phyloP scores from a whole-genome alignment of 2,797 vertebrate species.

The Meda fulgida region DNA sequence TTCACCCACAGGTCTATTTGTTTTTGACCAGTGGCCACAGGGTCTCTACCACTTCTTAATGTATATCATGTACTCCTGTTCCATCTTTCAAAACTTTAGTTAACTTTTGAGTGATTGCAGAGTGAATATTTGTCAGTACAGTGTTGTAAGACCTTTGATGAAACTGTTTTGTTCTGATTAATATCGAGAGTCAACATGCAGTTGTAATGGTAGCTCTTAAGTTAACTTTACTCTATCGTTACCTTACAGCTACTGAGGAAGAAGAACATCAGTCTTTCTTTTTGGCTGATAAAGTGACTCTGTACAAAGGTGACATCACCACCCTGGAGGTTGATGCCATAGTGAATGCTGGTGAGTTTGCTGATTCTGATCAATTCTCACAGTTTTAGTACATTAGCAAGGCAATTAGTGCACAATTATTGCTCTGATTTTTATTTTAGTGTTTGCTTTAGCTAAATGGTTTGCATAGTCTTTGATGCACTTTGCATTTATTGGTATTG shows the following conservation, averaged over 20 bases:
- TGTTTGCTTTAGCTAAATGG: too few species aligned
- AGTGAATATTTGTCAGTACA: not conserved
- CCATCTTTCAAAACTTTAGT: not conserved
- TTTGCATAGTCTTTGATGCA: not conserved
- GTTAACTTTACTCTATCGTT: not conserved
- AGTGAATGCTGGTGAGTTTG: slow-evolving; percentile 94
- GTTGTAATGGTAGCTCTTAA: not conserved
- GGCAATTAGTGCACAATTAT: not conserved
- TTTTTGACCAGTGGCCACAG: not conserved
- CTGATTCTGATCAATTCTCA: not conserved
- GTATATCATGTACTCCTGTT: not conserved
- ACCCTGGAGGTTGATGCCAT: slow-evolving; percentile 94
- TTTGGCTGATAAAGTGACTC: slow-evolving; percentile 90
- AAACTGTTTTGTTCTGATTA: not conserved
- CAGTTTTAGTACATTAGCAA: too few species aligned
- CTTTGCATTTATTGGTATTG: slow-evolving; percentile 54
- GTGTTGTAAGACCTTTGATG: not conserved
- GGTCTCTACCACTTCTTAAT: not conserved
- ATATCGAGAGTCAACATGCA: not conserved
- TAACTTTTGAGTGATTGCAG: not conserved
- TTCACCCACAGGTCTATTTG: not conserved
- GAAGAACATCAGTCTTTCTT: slow-evolving; percentile 78
- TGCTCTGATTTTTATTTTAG: not conserved
- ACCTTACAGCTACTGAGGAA: slow-evolving; percentile 76
- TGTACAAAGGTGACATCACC: slow-evolving; percentile 97